Conservation (phyloP, 2,797 vertebrate genomes). For the Myoxocephalus aenaeus region DNA sequence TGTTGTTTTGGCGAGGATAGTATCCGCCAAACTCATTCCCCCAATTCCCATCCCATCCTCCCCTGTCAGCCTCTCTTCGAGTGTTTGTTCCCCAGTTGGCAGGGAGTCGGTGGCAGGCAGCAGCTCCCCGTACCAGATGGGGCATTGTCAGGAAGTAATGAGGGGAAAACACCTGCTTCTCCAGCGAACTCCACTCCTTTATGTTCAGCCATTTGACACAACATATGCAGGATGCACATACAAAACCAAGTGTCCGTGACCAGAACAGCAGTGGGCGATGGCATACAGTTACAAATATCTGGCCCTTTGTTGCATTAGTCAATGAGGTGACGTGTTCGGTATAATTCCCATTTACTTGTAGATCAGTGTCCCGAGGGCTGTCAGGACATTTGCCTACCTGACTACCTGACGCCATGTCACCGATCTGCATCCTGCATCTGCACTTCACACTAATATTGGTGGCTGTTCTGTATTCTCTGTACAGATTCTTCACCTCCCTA, state of each 20-base stretch:
- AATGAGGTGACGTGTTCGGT: constrained; percentile 49
- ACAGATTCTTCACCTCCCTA: constrained; percentile 16
- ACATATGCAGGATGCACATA: constrained; percentile 70
- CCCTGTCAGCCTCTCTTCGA: constrained; percentile 60
- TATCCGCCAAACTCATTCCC: constrained; percentile 46
- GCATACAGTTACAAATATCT: constrained; percentile 39
- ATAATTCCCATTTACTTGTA: constrained; percentile 36
- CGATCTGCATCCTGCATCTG: constrained; percentile 24
- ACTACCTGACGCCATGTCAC: constrained; percentile 15
- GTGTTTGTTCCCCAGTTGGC: constrained; percentile 77
- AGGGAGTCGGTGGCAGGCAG: constrained; percentile 67
- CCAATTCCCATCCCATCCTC: constrained; percentile 45
- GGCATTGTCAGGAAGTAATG: constrained; percentile 81
- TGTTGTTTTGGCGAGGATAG: constrained; percentile 49
- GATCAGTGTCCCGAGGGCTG: neutral
- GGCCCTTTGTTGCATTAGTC: constrained; percentile 36
- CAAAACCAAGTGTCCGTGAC: constrained; percentile 75
- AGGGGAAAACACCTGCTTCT: constrained; percentile 81
- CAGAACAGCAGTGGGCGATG: constrained; percentile 59
- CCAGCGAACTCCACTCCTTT: constrained; percentile 65
- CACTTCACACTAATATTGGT: neutral
- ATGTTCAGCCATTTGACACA: constrained; percentile 71
- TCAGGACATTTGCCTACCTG: neutral
- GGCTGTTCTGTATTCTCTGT: constrained; percentile 56
- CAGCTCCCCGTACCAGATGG: constrained; percentile 76